A percentile compares a stretch with the other conserved stretches of the same genome.
Conservation (phyloP, 1,140 invertebrate species). For the Procambarus virginalis region DNA sequence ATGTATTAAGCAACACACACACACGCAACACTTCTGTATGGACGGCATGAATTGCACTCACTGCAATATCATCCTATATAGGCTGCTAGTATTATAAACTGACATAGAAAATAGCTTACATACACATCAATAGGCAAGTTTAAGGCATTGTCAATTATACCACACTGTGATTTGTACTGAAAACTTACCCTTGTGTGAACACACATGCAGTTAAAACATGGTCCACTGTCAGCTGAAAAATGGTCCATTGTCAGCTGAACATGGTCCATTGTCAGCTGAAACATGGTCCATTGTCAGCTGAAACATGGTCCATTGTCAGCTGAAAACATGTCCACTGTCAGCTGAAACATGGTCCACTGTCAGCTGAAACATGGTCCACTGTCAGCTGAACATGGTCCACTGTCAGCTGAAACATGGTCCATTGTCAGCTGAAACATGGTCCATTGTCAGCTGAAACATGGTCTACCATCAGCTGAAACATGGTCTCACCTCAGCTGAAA, state of each 20-base stretch:
- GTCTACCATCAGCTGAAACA: conserved; percentile 1
- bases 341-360: conserved; percentile 21
- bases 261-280: conserved; percentile 11
- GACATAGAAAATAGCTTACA: conserved; percentile 8
- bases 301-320: conserved; percentile 22
- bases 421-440: conserved; percentile 12
- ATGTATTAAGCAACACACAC: not conserved
- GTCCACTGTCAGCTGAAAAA: conserved; percentile 13
- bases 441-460: conserved; percentile 13
- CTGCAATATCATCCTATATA: not conserved
- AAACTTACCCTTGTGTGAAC: conserved; percentile 32
- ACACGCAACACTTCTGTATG: not conserved
- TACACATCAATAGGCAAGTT: conserved; percentile 33
- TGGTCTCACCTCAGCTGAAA: no score
- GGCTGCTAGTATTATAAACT: not conserved
- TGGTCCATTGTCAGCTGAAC: conserved; percentile 13
- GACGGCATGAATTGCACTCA: not conserved
- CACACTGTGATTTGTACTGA: conserved; percentile 42
- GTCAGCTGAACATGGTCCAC: conserved; percentile 11
- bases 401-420: conserved; percentile 12
- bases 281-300: conserved; percentile 12
- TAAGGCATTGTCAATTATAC: conserved; percentile 51
- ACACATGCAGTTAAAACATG: conserved; percentile 12
- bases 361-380: no score
- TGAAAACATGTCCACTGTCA: no score